Evolutionary conservation across 2,888 invertebrate species (phyloP).

Genomic region (Erpobdella octoculata): DNA sequence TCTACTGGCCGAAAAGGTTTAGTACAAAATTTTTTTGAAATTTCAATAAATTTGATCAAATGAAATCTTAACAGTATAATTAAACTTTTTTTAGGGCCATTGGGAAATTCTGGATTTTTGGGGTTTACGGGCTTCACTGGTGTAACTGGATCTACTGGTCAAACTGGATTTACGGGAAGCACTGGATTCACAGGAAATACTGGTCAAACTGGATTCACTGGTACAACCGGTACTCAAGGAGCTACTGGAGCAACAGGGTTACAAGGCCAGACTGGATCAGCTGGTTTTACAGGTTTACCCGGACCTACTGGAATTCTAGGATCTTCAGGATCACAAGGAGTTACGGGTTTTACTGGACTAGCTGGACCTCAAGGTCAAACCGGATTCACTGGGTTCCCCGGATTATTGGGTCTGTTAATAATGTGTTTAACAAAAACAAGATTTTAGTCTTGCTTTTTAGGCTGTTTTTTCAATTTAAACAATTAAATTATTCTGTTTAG

Average conservation of each 20-base stretch:
- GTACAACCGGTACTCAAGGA: too few species aligned
- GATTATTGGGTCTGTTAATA: slow-evolving; percentile 15
- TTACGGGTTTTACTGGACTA: slow-evolving; percentile 12
- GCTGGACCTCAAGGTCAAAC: slow-evolving; percentile 22
- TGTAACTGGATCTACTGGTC: slow-evolving; percentile 7
- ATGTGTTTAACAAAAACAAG: slow-evolving; percentile 13
- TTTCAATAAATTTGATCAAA: too few species aligned
- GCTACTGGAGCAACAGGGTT: slow-evolving; percentile 1
- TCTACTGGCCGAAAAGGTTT: slow-evolving; percentile 14
- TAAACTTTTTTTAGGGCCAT: background rate
- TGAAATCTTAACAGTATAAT: too few species aligned
- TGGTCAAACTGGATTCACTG: slow-evolving; percentile 38
- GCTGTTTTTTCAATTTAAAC: too few species aligned
- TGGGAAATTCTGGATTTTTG: background rate
- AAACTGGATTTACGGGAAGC: background rate
- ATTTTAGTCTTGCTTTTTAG: slow-evolving; percentile 11
- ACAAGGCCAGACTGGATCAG: slow-evolving; percentile 11
- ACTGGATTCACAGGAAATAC: slow-evolving; percentile 39
- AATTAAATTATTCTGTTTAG: too few species aligned
- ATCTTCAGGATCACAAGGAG: slow-evolving; percentile 14
- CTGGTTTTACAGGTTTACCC: slow-evolving; percentile 19
- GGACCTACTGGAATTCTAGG: slow-evolving; percentile 29
- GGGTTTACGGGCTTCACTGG: slow-evolving; percentile 14
- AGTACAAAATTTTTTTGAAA: too few species aligned
- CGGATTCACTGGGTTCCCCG: slow-evolving; percentile 23